phyloP scores from a whole-genome alignment of 2,797 vertebrate genomes.

The Sebastes cheni region DNA sequence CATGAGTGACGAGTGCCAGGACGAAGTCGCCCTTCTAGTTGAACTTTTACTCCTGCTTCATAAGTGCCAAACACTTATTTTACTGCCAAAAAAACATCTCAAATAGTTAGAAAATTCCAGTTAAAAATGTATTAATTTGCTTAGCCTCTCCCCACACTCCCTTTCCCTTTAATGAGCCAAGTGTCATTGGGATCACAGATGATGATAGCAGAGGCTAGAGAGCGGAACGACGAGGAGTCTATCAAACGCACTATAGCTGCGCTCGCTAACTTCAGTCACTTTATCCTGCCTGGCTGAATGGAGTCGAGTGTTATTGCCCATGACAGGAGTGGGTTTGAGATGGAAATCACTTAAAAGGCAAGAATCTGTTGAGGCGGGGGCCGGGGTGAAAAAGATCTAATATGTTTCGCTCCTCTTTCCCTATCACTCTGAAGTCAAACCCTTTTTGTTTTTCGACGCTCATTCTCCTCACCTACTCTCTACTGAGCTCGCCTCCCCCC shows the following conservation, averaged over 20 bases:
- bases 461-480: constrained; percentile 41
- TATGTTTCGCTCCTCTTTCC: constrained; percentile 39
- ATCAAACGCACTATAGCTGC: constrained; percentile 44
- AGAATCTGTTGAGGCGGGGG: constrained; percentile 59
- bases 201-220: constrained; percentile 42
- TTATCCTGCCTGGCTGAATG: constrained; percentile 54
- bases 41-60: not conserved
- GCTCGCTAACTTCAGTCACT: constrained; percentile 47
- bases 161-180: constrained; percentile 52
- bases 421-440: constrained; percentile 53
- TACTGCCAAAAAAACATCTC: constrained; percentile 16
- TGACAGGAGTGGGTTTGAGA: constrained; percentile 69
- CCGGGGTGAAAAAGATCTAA: constrained; percentile 59
- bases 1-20: not conserved
- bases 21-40: not conserved
- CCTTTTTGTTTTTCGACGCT: constrained; percentile 40
- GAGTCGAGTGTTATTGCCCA: constrained; percentile 63
- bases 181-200: constrained; percentile 52
- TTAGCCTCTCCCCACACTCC: constrained; percentile 12
- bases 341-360: constrained; percentile 71
- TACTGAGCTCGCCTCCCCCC: constrained; percentile 42
- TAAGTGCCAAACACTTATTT: constrained; percentile 4
- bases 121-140: constrained; percentile 41
- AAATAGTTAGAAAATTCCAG: not conserved
- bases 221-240: constrained; percentile 51